A percentile compares a stretch with the other conserved stretches of the same genome.
These are phyloP conservation scores for Aphelenchoides fujianensis DNA, from an alignment of 1,140 invertebrate species.

Conservation along the genomic window DNA sequence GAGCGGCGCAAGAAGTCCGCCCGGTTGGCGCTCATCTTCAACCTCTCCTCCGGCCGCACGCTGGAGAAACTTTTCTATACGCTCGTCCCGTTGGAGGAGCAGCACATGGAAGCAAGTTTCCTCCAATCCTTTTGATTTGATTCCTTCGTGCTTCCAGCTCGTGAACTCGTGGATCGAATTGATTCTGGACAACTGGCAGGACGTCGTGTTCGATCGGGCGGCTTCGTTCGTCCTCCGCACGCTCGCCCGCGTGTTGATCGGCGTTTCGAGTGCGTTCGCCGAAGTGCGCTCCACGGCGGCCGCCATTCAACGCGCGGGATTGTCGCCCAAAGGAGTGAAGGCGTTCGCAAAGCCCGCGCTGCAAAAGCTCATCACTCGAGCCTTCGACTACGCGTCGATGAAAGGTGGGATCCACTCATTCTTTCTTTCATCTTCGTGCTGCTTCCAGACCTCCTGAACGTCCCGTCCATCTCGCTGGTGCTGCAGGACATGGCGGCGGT, in stretches of 20 bases:
- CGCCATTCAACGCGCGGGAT: conserved; percentile 1
- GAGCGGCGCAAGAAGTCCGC: conserved; percentile 1
- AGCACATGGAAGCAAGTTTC: conserved; percentile 8
- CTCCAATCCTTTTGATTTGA: neutral
- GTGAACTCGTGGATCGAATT: conserved; percentile 3
- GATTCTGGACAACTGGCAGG: conserved; percentile 4
- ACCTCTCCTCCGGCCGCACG: neutral
- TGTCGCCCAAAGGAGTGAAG: neutral
- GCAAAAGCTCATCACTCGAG: conserved; percentile 9
- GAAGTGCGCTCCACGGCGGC: neutral
- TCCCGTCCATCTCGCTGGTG: neutral
- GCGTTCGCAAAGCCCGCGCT: neutral
- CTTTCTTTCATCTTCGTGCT: neutral
- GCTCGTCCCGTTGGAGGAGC: conserved; percentile 5
- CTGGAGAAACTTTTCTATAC: conserved; percentile 8
- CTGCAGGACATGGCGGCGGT: conserved; percentile 15
- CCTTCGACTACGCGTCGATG: conserved; percentile 16
- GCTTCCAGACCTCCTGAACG: neutral
- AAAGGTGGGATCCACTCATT: conserved; percentile 5
- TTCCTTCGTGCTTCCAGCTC: conserved; percentile 8
- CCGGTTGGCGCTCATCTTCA: neutral
- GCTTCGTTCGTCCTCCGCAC: neutral
- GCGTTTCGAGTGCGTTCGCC: neutral
- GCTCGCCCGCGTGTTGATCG: neutral
- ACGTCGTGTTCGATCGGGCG: conserved; percentile 14